Conservation (phyloP, 2,888 invertebrate species). For the Clistopyga incitator region DNA sequence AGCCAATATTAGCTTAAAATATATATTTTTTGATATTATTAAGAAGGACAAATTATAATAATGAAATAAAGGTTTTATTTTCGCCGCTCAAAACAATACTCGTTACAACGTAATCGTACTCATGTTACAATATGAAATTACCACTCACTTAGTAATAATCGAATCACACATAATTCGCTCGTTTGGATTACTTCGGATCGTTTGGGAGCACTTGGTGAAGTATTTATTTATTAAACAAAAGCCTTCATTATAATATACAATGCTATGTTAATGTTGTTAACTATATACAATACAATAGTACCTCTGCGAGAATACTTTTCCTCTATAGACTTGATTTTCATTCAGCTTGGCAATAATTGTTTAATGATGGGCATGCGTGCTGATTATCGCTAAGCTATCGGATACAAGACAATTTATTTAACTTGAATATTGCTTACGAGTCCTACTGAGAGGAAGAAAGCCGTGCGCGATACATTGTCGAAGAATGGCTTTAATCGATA, state of each 20-base stretch:
- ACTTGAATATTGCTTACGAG: conserved; percentile 72
- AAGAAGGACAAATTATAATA: too few species aligned
- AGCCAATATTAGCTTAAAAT: too few species aligned
- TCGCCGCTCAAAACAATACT: too few species aligned
- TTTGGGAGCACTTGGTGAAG: too few species aligned
- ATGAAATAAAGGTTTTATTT: too few species aligned
- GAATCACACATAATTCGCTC: too few species aligned
- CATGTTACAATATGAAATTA: too few species aligned
- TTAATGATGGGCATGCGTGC: conserved; percentile 61
- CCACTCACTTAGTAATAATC: too few species aligned
- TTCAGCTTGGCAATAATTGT: conserved; percentile 17
- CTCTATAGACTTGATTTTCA: conserved; percentile 22
- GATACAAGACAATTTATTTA: conserved; percentile 70
- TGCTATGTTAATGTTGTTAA: conserved; percentile 75
- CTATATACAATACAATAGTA: conserved; percentile 79
- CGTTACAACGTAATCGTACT: too few species aligned
- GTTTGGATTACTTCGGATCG: too few species aligned
- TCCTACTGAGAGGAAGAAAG: conserved; percentile 63
- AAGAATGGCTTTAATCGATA: conserved; percentile 17
- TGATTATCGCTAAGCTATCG: conserved; percentile 73
- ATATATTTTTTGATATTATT: too few species aligned
- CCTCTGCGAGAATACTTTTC: conserved; percentile 56
- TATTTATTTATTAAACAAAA: conserved; percentile 79
- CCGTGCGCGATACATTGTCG: conserved; percentile 23
- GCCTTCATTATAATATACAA: conserved; percentile 78